phyloP scores from a whole-genome alignment of 1,140 invertebrate genomes.

The Drosophila arawakana region DNA sequence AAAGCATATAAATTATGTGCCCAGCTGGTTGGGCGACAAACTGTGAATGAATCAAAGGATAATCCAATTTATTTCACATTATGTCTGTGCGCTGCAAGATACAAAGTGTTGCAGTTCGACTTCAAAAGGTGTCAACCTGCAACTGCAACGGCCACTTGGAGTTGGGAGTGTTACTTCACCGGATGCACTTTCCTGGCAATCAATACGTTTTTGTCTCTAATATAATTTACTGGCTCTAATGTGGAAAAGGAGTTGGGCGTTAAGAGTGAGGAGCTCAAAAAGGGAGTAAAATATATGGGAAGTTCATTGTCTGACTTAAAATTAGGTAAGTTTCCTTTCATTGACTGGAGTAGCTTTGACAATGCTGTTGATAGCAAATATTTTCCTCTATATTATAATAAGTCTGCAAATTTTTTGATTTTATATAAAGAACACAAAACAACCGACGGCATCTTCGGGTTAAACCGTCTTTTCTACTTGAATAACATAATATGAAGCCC shows the following conservation, averaged over 20 bases:
- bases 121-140: constrained; percentile 70
- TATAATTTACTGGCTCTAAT: constrained; percentile 78
- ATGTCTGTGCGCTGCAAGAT: constrained; percentile 33
- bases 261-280: constrained; percentile 38
- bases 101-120: constrained; percentile 45
- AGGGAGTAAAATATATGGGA: constrained; percentile 28
- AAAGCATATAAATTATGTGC: constrained; percentile 82
- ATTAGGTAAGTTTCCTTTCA: not conserved
- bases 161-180: not conserved
- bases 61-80: constrained; percentile 83
- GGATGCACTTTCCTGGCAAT: constrained; percentile 67
- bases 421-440: too few species aligned
- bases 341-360: not conserved
- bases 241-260: constrained; percentile 22
- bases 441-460: not conserved
- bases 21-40: constrained; percentile 71
- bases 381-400: too few species aligned
- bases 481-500: not conserved
- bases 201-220: constrained; percentile 81
- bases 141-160: not conserved
- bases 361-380: too few species aligned
- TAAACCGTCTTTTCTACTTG: not conserved
- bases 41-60: constrained; percentile 84
- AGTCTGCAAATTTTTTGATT: too few species aligned
- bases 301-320: not conserved